Conservation (phyloP, 2,797 vertebrate species). For the Pseudomugil gertrudae region DNA sequence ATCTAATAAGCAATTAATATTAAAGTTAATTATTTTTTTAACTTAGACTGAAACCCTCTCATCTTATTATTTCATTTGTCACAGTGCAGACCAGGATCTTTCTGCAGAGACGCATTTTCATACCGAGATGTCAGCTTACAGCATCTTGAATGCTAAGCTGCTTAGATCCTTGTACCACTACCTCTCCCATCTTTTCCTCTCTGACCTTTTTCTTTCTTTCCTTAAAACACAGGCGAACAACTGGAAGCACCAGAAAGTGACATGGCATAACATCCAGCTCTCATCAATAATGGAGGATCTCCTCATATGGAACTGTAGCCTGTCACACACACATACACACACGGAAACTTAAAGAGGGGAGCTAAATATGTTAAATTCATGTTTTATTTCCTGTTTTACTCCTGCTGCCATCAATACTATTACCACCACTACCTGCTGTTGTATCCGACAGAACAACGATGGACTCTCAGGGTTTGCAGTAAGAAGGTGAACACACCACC, state of each 20-base stretch:
- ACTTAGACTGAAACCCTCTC: no score
- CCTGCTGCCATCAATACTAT: background rate
- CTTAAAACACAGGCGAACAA: constrained; percentile 20
- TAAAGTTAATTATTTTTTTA: no score
- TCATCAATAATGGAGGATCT: constrained; percentile 51
- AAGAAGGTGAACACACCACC: no score
- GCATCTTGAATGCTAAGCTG: constrained; percentile 43
- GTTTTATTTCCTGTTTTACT: background rate
- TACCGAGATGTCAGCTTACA: constrained; percentile 17
- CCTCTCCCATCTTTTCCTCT: constrained; percentile 2
- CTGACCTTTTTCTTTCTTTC: background rate
- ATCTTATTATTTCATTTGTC: background rate
- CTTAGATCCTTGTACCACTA: constrained; percentile 33
- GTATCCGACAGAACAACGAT: background rate
- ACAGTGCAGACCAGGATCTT: background rate
- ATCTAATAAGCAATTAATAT: no score
- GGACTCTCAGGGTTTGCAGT: background rate
- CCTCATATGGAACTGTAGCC: constrained; percentile 28
- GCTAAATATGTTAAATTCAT: constrained; percentile 3
- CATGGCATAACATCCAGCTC: constrained; percentile 12
- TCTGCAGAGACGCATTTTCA: background rate
- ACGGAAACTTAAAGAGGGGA: background rate
- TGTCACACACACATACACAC: background rate
- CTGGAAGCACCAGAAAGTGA: constrained; percentile 11
- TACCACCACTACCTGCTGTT: background rate